A percentile compares a stretch with the other conserved stretches of the same genome.
Conservation (phyloP, 2,797 vertebrate genomes). For the Chloroceryle inda region DNA sequence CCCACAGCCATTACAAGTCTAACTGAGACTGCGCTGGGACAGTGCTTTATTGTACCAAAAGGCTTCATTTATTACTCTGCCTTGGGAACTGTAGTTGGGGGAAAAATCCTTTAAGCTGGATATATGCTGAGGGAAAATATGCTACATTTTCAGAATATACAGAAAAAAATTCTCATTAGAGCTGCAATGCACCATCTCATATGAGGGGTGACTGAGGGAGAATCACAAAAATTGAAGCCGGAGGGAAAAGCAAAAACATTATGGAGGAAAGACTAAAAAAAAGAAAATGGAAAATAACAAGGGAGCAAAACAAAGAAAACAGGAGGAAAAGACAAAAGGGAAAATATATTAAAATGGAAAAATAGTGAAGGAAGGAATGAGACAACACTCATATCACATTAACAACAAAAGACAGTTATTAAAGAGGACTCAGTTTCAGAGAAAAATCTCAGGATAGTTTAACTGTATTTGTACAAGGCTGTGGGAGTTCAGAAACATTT, state of each 20-base stretch:
- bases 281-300: neutral
- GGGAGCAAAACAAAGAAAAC: neutral
- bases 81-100: neutral
- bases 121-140: neutral
- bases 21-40: neutral
- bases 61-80: neutral
- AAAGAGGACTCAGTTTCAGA: neutral
- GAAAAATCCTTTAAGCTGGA: neutral
- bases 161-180: neutral
- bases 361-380: neutral
- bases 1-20: neutral
- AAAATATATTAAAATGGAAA: neutral
- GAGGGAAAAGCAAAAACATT: neutral
- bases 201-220: neutral
- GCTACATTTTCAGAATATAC: neutral
- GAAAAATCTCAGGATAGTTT: neutral
- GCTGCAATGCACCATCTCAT: neutral
- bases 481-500: constrained; percentile 27
- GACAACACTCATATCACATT: neutral
- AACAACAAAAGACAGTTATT: neutral
- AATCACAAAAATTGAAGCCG: neutral
- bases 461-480: neutral
- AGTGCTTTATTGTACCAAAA: neutral
- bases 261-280: neutral
- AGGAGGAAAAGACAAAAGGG: neutral